These are phyloP conservation scores for Himalopsyche japonica DNA, from an alignment of 2,888 invertebrate species.

Conservation along the genomic window DNA sequence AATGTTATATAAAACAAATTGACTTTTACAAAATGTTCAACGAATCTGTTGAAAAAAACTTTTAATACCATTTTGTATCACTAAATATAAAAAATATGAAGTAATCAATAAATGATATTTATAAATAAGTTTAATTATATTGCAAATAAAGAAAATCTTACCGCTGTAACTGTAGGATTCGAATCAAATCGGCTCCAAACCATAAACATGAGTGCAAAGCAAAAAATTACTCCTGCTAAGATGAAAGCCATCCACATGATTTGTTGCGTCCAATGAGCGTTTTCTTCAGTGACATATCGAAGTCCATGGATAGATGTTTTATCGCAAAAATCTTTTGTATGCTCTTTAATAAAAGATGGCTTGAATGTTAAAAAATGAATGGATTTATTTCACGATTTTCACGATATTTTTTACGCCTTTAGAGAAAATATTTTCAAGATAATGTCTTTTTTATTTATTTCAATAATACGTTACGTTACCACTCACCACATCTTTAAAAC, in stretches of 20 bases:
- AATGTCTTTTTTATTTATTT: no score
- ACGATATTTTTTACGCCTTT: no score
- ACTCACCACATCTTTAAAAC: no score
- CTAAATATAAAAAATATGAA: no score
- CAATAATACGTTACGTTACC: no score
- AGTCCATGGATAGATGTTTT: conserved; percentile 43
- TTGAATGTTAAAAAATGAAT: neutral
- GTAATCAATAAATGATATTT: no score
- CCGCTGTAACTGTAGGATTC: conserved; percentile 44
- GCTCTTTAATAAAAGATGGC: neutral
- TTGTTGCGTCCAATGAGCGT: conserved; percentile 38
- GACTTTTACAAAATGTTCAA: no score
- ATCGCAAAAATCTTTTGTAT: conserved; percentile 41
- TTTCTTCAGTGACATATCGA: conserved; percentile 41
- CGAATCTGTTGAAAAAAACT: no score
- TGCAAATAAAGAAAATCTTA: conserved; percentile 4
- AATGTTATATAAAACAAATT: no score
- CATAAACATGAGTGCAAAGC: conserved; percentile 41
- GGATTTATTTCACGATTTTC: neutral
- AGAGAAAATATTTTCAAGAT: no score
- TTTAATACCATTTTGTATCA: no score
- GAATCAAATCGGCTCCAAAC: conserved; percentile 43
- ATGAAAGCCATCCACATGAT: conserved; percentile 41
- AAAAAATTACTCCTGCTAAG: conserved; percentile 41
- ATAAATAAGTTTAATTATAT: no score